Evolutionary conservation across 2,888 invertebrate species (phyloP), one percentile per base, ranked within the genome.

Genomic region (Phyllotreta cruciferae): DNA sequence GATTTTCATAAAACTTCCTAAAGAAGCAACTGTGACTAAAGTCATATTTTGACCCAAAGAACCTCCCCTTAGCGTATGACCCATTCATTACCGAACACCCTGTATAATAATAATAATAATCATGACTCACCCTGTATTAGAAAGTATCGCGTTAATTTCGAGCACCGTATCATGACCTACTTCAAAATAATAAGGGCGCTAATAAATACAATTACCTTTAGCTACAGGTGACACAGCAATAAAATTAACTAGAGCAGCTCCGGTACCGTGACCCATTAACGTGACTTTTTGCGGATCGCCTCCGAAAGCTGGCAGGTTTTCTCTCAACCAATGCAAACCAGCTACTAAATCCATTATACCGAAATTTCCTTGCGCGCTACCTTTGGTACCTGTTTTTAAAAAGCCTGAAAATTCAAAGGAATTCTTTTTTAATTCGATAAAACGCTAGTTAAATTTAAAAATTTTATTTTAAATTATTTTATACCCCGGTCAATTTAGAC

Each of bases 241-340:
- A 77, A 98, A 92, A 84, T 98, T 98, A 72, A 97, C 96, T 55
- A 98, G 86, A 1, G 97, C 95, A 7, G 98, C 98, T 5, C 99
- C 99, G 35, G 96, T 94, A 35, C 96, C 95, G 80, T 98, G 97
- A 1, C 98, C 98, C 86, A 98, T 89, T 67, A 99, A 83, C 0
- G 97, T 97, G 66, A 99, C 92, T 70, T 92, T 87, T 79, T 93
- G 90, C 4, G 96, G 92, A 83, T 98, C 95, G 11, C 98, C 98
- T 14, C 96, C 96, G 79, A 99, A 98, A 1, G 93, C 92, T 2
- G 91, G 93, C 64, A 98, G 86, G 82, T 98, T 98, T 80, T 96
- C 95, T 75, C 93, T 88, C 61, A 99, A 86, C 98, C 98, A 98
- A 79, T 97, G 96, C 58, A 99, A 85, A 10, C 97, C 98, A 14